Evolutionary conservation across 2,797 vertebrate species (phyloP).

Genomic region (Pteronotus mesoamericanus): DNA sequence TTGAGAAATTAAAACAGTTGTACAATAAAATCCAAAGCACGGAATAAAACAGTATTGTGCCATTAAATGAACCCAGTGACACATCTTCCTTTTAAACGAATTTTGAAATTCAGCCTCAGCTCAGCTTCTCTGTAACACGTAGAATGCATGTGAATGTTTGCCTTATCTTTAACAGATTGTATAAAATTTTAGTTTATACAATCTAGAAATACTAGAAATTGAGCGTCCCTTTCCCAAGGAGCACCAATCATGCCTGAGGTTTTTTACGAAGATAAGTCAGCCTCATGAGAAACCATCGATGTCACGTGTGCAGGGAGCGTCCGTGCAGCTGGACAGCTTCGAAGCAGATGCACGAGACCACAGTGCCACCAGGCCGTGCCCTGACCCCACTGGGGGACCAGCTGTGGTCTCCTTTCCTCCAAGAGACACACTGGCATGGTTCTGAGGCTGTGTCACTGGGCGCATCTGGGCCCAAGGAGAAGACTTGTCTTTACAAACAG

Average conservation of each 20-base stretch:
- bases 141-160: neutral
- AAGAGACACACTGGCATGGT: neutral
- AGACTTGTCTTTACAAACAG: neutral
- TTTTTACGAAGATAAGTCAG: neutral
- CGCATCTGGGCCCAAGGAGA: neutral
- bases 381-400: neutral
- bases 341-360: too few relatives aligned
- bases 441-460: neutral
- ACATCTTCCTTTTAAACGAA: neutral
- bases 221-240: neutral
- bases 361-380: neutral
- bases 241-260: neutral
- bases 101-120: neutral
- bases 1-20: neutral
- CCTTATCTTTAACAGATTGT: neutral
- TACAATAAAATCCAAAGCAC: neutral
- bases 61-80: neutral
- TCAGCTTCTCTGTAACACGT: neutral
- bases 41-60: neutral
- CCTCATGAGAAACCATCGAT: neutral
- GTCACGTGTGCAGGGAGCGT: neutral
- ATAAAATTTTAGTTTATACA: neutral
- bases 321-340: neutral
- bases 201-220: too few relatives aligned
- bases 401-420: neutral